phyloP scores from a whole-genome alignment of 2,113 vertebrate genomes.

The Pseudopodoces humilis region DNA sequence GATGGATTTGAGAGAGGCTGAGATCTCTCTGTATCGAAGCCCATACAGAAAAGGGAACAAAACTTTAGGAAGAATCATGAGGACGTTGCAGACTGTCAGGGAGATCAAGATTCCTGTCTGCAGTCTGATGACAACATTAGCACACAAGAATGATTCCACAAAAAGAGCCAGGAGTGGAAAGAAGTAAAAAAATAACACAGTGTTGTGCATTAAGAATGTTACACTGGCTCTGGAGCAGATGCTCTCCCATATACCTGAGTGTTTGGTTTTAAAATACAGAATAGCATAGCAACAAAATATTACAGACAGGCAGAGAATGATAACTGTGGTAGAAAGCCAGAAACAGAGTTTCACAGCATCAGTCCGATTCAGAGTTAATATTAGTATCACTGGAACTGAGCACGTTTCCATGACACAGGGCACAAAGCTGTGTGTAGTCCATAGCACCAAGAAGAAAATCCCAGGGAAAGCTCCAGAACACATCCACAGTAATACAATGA shows the following conservation, averaged over 20 bases:
- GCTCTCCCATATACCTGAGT: slow-evolving; percentile 72
- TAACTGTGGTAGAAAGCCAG: slow-evolving; percentile 55
- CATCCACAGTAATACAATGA: slow-evolving; percentile 66
- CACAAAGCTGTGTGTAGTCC: slow-evolving; percentile 52
- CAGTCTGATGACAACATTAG: slow-evolving; percentile 22
- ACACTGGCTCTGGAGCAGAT: slow-evolving; percentile 75
- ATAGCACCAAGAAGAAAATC: slow-evolving; percentile 67
- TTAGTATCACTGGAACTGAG: slow-evolving; percentile 71
- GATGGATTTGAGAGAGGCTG: slow-evolving; percentile 66
- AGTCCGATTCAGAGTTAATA: slow-evolving; percentile 71
- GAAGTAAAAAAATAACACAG: slow-evolving; percentile 77
- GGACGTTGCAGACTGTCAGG: slow-evolving; percentile 74
- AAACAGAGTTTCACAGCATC: slow-evolving; percentile 70
- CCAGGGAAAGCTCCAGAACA: slow-evolving; percentile 65
- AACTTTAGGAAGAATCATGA: slow-evolving; percentile 78
- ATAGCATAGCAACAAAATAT: slow-evolving; percentile 74
- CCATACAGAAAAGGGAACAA: slow-evolving; percentile 77
- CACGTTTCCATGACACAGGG: slow-evolving; percentile 65
- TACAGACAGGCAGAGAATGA: slow-evolving; percentile 74
- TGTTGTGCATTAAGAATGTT: slow-evolving; percentile 81
- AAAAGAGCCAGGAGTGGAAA: slow-evolving; percentile 75
- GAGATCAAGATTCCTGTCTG: slow-evolving; percentile 71
- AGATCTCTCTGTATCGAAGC: slow-evolving; percentile 77
- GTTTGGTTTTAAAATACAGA: slow-evolving; percentile 76
- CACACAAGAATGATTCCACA: slow-evolving; percentile 68